Evolutionary conservation across 1,140 invertebrate species (phyloP).

Genomic region (Muscidifurax raptorellus): DNA sequence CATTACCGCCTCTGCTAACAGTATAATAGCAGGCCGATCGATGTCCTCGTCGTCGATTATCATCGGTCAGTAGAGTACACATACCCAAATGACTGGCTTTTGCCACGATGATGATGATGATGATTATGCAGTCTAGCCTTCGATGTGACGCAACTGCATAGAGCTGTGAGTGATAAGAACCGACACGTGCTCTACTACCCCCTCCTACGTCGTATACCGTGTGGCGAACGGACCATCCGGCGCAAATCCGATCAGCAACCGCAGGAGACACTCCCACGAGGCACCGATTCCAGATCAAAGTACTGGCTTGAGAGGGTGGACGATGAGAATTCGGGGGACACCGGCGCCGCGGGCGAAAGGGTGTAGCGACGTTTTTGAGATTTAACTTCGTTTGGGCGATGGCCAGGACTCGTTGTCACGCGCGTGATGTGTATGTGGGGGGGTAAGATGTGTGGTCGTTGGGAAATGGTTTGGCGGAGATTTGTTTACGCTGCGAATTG

Average conservation of each 20-base stretch:
- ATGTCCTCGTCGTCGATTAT: too few relatives aligned
- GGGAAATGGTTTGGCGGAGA: neutral
- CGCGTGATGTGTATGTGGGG: too few relatives aligned
- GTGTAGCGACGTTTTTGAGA: neutral
- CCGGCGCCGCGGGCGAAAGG: too few relatives aligned
- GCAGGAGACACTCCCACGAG: slow-evolving; percentile 30
- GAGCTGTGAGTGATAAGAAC: neutral
- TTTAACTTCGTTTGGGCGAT: neutral
- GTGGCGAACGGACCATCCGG: neutral
- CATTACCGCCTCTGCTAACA: too few relatives aligned
- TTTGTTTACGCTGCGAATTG: neutral
- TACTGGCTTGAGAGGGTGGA: neutral
- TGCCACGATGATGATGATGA: neutral
- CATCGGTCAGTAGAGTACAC: neutral
- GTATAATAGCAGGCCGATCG: too few relatives aligned
- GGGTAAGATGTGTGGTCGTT: neutral
- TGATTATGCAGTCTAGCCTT: neutral
- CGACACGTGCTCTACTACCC: neutral
- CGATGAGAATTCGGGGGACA: neutral
- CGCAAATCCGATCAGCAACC: slow-evolving; percentile 4
- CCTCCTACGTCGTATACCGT: neutral
- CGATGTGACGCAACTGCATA: neutral
- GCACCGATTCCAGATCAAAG: neutral
- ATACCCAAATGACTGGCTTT: neutral
- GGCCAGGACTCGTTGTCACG: neutral